Conservation (phyloP, 2,113 vertebrate species). For the Seriola rivoliana region DNA sequence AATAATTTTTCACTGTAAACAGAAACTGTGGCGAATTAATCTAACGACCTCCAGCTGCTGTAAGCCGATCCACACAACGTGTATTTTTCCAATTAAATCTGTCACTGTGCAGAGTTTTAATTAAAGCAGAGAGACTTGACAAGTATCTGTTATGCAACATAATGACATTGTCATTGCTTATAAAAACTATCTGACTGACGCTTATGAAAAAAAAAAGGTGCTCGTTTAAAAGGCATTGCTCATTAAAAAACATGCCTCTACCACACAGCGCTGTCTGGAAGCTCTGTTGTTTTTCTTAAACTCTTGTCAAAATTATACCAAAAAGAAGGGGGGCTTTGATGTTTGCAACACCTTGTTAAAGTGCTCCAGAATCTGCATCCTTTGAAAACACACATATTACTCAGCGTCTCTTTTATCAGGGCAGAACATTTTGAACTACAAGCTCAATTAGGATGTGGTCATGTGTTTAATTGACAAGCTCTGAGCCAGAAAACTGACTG, state of each 20-base stretch:
- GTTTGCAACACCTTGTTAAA: conserved; percentile 78
- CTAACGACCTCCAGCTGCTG: conserved; percentile 5
- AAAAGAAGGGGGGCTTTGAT: conserved; percentile 59
- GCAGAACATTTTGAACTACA: conserved; percentile 58
- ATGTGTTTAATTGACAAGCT: conserved; percentile 60
- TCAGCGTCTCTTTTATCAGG: conserved; percentile 76
- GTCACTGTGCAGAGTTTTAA: conserved; percentile 51
- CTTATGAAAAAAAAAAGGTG: conserved; percentile 39
- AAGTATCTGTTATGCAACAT: conserved; percentile 36
- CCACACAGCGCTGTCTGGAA: conserved; percentile 53
- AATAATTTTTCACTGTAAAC: background rate
- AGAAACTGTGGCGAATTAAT: conserved; percentile 14
- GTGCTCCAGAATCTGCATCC: conserved; percentile 60
- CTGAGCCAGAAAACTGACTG: conserved; percentile 46
- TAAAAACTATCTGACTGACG: conserved; percentile 44
- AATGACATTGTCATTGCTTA: conserved; percentile 38
- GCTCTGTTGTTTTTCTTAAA: conserved; percentile 50
- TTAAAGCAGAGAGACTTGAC: conserved; percentile 50
- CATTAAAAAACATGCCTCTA: conserved; percentile 52
- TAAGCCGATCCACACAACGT: conserved; percentile 2
- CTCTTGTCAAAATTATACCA: conserved; percentile 12
- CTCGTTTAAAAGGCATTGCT: conserved; percentile 50
- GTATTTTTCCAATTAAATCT: conserved; percentile 56
- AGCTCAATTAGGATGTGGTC: conserved; percentile 64
- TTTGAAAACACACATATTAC: conserved; percentile 74